phyloP scores from a whole-genome alignment of 2,113 vertebrate genomes.

The Carassius auratus region DNA sequence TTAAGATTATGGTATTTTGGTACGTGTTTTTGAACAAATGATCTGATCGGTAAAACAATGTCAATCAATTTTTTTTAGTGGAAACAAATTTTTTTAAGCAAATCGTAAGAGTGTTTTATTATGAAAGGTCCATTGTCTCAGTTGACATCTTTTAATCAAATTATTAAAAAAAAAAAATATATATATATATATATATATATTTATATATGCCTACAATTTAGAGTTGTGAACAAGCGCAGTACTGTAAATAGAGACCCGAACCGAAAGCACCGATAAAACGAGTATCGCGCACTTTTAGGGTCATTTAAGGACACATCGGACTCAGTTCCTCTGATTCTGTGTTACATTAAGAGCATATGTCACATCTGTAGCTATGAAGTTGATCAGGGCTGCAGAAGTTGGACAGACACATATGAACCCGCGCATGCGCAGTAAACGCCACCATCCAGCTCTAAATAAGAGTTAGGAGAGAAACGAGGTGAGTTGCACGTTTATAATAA shows the following conservation, averaged over 20 bases:
- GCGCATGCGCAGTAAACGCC: slow-evolving; percentile 77
- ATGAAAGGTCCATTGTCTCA: neutral
- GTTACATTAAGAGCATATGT: neutral
- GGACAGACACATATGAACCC: slow-evolving; percentile 73
- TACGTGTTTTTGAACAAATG: neutral
- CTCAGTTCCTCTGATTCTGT: neutral
- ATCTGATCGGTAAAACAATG: neutral
- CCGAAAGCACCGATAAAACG: neutral
- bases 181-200: too few species aligned
- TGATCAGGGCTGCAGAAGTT: slow-evolving; percentile 78
- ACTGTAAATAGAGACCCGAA: too few species aligned
- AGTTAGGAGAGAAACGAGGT: slow-evolving; percentile 86
- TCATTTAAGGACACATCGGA: neutral
- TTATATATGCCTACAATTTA: too few species aligned
- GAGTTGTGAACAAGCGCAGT: too few species aligned
- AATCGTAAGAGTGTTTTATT: neutral
- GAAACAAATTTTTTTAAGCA: neutral
- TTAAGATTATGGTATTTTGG: too few species aligned
- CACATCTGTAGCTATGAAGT: slow-evolving; percentile 68
- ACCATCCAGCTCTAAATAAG: slow-evolving; percentile 81
- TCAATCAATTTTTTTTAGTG: neutral
- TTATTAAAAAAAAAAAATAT: neutral
- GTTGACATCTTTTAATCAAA: neutral
- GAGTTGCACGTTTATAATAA: slow-evolving; percentile 80
- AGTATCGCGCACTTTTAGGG: neutral